Conservation (phyloP, 1,140 invertebrate species). For the Pseudomyrmex gracilis region DNA sequence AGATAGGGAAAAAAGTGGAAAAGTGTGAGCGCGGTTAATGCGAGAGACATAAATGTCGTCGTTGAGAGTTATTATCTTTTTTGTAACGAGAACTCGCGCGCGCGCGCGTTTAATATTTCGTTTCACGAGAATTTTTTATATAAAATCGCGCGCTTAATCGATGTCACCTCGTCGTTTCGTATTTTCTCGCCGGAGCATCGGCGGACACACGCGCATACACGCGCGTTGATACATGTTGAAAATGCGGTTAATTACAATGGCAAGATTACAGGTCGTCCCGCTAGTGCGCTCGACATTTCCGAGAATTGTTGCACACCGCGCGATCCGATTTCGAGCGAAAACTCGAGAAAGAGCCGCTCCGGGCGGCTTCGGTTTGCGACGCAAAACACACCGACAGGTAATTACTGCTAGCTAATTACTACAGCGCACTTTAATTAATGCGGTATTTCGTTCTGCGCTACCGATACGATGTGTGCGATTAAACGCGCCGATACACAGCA, state of each 20-base stretch:
- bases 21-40: background rate
- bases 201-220: background rate
- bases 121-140: no score
- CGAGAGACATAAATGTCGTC: conserved; percentile 15
- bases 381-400: conserved; percentile 40
- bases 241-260: conserved; percentile 35
- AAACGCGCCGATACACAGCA: conserved; percentile 28
- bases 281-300: background rate
- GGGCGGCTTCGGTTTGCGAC: conserved; percentile 21
- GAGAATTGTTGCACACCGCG: background rate
- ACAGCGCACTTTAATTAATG: conserved; percentile 57
- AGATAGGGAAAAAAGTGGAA: conserved; percentile 28
- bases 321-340: conserved; percentile 44
- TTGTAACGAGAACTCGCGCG: background rate
- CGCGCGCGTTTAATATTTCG: no score
- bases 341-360: conserved; percentile 28
- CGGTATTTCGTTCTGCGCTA: conserved; percentile 51
- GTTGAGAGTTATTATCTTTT: conserved; percentile 7
- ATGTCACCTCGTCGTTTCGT: no score
- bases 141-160: no score
- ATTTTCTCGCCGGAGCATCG: background rate
- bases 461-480: conserved; percentile 49
- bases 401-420: conserved; percentile 49
- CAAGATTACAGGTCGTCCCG: background rate
- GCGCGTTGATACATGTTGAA: background rate